These are phyloP conservation scores for Temnothorax ravouxi DNA, from an alignment of 2,888 invertebrate genomes.

Conservation along the genomic window DNA sequence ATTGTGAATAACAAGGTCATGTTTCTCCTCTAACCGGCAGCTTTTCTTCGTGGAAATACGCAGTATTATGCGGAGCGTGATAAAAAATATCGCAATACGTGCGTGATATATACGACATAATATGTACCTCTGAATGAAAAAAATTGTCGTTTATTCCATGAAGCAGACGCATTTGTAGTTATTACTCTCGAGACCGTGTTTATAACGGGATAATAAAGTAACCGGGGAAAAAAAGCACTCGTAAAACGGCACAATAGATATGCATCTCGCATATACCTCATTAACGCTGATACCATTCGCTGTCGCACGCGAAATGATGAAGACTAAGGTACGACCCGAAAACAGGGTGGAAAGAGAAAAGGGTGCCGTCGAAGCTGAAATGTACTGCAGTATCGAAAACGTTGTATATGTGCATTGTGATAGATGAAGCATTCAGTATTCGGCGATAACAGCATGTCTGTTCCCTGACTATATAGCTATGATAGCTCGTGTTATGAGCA, in stretches of 20 bases:
- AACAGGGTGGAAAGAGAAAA: not conserved
- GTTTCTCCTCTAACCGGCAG: constrained; percentile 36
- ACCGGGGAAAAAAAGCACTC: constrained; percentile 10
- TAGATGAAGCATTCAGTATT: constrained; percentile 34
- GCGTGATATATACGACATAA: constrained; percentile 26
- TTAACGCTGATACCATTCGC: constrained; percentile 45
- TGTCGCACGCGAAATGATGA: constrained; percentile 34
- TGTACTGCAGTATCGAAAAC: constrained; percentile 43
- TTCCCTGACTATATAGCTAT: not conserved
- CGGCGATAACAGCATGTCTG: constrained; percentile 38
- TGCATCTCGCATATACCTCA: constrained; percentile 45
- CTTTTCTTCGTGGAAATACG: constrained; percentile 14
- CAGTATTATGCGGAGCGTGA: not conserved
- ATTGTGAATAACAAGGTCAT: constrained; percentile 50
- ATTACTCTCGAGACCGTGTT: constrained; percentile 53
- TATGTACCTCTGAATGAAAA: constrained; percentile 30
- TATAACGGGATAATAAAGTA: constrained; percentile 45
- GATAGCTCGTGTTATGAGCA: constrained; percentile 28
- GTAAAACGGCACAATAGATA: constrained; percentile 46
- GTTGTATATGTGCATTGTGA: constrained; percentile 14
- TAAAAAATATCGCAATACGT: constrained; percentile 33
- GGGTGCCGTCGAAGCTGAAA: constrained; percentile 28
- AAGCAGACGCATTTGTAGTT: constrained; percentile 49
- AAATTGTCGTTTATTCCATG: constrained; percentile 43
- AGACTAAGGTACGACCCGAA: constrained; percentile 14